Evolutionary conservation across 2,888 invertebrate genomes (phyloP).

Genomic region (Oegoconia quadripuncta): DNA sequence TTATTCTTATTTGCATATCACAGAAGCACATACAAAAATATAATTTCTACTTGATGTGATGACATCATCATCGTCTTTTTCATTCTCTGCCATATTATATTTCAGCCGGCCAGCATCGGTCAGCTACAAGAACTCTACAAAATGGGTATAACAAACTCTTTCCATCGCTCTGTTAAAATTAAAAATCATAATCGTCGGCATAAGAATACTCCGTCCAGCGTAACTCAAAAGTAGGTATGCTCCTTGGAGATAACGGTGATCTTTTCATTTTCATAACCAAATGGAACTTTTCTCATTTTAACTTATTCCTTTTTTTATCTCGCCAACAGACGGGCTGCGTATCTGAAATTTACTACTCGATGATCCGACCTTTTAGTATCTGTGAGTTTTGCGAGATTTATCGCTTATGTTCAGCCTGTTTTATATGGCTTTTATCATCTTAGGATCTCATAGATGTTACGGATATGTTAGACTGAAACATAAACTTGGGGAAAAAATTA

Average conservation of each 20-base stretch:
- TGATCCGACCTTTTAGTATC: conserved; percentile 40
- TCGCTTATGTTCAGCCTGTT: conserved; percentile 21
- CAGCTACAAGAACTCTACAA: no score
- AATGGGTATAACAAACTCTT: no score
- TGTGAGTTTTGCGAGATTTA: conserved; percentile 21
- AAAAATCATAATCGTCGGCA: background rate
- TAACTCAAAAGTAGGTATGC: conserved; percentile 66
- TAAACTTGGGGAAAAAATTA: no score
- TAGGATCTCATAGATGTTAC: no score
- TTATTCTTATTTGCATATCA: no score
- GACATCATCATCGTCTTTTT: no score
- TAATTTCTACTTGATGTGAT: no score
- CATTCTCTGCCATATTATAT: no score
- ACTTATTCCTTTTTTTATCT: conserved; percentile 60
- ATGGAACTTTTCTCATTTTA: conserved; percentile 73
- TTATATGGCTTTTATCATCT: conserved; percentile 1
- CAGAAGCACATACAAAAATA: no score
- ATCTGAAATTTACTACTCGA: conserved; percentile 46
- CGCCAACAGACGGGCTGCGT: conserved; percentile 26
- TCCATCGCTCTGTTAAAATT: no score
- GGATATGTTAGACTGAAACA: no score
- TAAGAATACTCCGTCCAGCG: conserved; percentile 21
- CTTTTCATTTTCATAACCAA: conserved; percentile 70
- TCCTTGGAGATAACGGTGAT: conserved; percentile 57
- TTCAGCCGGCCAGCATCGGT: no score